Evolutionary conservation across 2,888 invertebrate species (phyloP).

Genomic region (Drosophila meridionalis): DNA sequence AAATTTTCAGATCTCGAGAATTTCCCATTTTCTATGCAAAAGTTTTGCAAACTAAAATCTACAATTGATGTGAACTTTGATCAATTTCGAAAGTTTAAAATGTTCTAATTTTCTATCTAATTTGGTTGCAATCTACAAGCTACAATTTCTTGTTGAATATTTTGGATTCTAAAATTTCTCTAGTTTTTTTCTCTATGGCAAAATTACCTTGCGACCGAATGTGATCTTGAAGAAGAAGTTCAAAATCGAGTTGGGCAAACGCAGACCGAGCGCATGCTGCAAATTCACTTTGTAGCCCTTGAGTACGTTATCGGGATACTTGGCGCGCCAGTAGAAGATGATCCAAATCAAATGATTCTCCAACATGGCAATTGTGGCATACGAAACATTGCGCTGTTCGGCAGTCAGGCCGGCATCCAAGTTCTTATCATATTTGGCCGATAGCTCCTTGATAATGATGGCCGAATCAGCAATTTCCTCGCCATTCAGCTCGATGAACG

Average conservation of each 20-base stretch:
- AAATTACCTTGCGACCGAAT: conserved; percentile 91
- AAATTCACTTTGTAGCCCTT: conserved; percentile 96
- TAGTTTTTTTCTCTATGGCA: neutral
- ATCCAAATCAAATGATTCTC: conserved; percentile 98
- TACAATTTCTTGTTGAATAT: neutral
- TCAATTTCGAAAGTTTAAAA: neutral
- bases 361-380: conserved; percentile 97
- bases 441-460: conserved; percentile 94
- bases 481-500: conserved; percentile 97
- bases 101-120: neutral
- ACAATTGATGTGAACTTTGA: neutral
- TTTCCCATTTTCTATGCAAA: neutral
- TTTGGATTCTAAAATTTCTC: neutral
- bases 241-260: conserved; percentile 93
- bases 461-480: conserved; percentile 97
- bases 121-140: conserved; percentile 4
- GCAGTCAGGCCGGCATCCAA: conserved; percentile 92
- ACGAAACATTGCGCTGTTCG: conserved; percentile 94
- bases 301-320: conserved; percentile 94
- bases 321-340: conserved; percentile 95
- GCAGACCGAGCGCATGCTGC: conserved; percentile 94
- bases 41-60: neutral
- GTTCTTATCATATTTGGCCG: conserved; percentile 93
- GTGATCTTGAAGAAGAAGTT: conserved; percentile 96
- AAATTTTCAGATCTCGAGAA: neutral